These are phyloP conservation scores for Caenorhabditis remanei DNA, from an alignment of 1,140 invertebrate genomes.

Conservation along the genomic window DNA sequence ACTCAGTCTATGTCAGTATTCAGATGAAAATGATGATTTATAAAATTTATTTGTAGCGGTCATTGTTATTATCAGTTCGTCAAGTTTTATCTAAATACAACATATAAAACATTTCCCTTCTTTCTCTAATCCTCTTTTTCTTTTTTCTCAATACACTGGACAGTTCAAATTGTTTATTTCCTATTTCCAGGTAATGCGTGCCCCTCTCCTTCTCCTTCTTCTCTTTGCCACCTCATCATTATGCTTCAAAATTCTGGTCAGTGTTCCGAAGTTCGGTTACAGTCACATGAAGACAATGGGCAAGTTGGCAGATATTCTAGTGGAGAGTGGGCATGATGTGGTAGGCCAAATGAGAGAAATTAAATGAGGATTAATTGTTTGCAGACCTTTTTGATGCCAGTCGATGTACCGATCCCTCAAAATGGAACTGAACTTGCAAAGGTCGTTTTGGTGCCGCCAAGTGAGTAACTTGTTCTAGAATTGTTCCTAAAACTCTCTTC, in stretches of 20 bases:
- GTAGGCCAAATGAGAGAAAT: neutral
- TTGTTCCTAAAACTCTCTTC: neutral
- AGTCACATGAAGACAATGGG: constrained; percentile 52
- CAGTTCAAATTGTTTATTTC: neutral
- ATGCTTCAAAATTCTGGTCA: constrained; percentile 39
- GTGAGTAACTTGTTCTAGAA: neutral
- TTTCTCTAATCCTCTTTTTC: neutral
- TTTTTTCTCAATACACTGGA: neutral
- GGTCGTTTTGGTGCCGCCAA: constrained; percentile 32
- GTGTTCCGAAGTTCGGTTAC: constrained; percentile 37
- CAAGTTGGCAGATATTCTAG: constrained; percentile 40
- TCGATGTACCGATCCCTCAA: constrained; percentile 40
- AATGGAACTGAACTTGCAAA: constrained; percentile 53
- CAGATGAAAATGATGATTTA: too few relatives aligned
- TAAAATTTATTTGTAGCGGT: too few relatives aligned
- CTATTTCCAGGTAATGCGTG: constrained; percentile 14
- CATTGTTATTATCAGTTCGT: too few relatives aligned
- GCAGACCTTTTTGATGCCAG: constrained; percentile 36
- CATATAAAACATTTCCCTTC: neutral
- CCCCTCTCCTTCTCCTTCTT: neutral
- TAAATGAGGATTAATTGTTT: neutral
- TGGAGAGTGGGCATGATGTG: constrained; percentile 44
- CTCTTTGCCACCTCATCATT: neutral
- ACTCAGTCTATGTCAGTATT: too few relatives aligned
- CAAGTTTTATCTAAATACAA: too few relatives aligned